Percentiles rank a stretch among this genome's conserved stretches.
These are phyloP conservation scores for Gadopsis marmoratus DNA, from an alignment of 2,797 vertebrate genomes.

Conservation along the genomic window DNA sequence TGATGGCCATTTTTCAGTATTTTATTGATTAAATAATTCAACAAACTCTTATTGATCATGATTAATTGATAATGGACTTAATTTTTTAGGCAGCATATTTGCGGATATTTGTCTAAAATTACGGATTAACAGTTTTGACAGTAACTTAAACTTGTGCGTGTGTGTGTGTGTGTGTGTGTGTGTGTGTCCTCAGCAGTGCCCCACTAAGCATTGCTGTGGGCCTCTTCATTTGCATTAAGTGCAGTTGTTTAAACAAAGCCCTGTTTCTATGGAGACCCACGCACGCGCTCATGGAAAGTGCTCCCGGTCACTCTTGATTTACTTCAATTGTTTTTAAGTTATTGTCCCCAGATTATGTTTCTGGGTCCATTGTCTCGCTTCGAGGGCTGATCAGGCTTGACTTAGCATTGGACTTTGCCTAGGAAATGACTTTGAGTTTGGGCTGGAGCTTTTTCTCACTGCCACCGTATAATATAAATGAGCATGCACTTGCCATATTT, in stretches of 20 bases:
- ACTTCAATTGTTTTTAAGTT: slow-evolving; percentile 64
- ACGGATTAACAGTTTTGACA: neutral
- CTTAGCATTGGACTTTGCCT: slow-evolving; percentile 22
- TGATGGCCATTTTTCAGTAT: neutral
- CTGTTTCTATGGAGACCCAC: slow-evolving; percentile 61
- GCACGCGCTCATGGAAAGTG: slow-evolving; percentile 58
- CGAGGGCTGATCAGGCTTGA: slow-evolving; percentile 34
- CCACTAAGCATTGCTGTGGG: slow-evolving; percentile 59
- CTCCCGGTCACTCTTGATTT: slow-evolving; percentile 68
- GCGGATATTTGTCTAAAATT: neutral
- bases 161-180: slow-evolving; percentile 21
- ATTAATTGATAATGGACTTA: neutral
- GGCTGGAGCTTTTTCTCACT: slow-evolving; percentile 13
- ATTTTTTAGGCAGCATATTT: neutral
- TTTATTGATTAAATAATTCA: neutral
- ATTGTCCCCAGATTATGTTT: slow-evolving; percentile 65
- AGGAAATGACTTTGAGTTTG: slow-evolving; percentile 30
- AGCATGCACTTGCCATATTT: slow-evolving; percentile 10
- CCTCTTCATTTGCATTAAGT: slow-evolving; percentile 77
- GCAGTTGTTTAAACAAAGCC: slow-evolving; percentile 78
- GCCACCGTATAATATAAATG: slow-evolving; percentile 5
- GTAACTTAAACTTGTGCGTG: neutral
- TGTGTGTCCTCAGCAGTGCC: slow-evolving; percentile 49
- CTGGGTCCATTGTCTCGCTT: slow-evolving; percentile 49
- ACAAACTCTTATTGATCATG: too few relatives aligned